Evolutionary conservation across 2,797 vertebrate genomes (phyloP).

Genomic region (Ciconia nigra): DNA sequence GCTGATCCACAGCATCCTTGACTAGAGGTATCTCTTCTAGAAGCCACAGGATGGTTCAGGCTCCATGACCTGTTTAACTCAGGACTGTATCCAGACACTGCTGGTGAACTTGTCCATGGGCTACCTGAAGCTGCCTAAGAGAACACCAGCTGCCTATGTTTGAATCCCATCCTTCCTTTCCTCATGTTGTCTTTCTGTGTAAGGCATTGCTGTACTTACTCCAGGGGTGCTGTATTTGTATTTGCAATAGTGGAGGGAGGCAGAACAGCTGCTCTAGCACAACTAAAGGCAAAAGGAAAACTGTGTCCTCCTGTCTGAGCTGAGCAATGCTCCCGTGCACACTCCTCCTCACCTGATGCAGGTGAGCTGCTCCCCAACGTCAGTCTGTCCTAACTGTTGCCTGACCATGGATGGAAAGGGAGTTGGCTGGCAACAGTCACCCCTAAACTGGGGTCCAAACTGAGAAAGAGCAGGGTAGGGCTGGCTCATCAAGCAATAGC

Average conservation of each 20-base stretch:
- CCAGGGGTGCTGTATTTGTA: neutral
- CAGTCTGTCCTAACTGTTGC: neutral
- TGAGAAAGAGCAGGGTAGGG: neutral
- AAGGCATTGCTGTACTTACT: neutral
- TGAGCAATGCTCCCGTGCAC: neutral
- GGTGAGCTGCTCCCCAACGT: neutral
- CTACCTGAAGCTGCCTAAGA: neutral
- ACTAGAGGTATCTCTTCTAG: neutral
- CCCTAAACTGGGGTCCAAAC: neutral
- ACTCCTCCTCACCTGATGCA: neutral
- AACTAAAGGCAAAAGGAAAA: neutral
- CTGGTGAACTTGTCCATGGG: neutral
- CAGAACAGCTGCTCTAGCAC: neutral
- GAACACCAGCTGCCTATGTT: neutral
- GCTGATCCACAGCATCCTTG: fast-evolving
- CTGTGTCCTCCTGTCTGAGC: neutral
- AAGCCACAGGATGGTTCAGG: neutral
- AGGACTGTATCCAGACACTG: neutral
- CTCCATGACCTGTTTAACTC: neutral
- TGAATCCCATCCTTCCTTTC: neutral
- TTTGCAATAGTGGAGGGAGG: neutral
- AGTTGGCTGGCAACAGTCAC: neutral
- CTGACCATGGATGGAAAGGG: neutral
- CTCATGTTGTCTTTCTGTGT: neutral
- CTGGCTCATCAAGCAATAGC: neutral